Conservation (phyloP, 23 tunicate species). For the Halocynthia roretzi region DNA sequence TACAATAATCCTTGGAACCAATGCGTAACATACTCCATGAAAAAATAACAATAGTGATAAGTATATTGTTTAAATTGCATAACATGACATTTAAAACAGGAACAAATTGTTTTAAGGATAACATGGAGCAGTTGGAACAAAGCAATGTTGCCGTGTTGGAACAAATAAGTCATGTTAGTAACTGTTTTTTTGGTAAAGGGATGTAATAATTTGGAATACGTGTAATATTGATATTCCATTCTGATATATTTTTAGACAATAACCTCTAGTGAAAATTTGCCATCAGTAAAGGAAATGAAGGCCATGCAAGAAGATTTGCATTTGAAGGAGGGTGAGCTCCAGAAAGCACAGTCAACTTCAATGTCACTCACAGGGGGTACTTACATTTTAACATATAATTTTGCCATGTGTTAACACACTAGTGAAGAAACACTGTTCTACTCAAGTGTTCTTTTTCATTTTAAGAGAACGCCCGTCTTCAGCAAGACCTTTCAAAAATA, state of each 20-base stretch:
- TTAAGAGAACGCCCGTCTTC: conserved; percentile 53
- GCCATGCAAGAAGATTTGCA: conserved; percentile 76
- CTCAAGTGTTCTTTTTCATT: background rate
- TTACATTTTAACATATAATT: background rate
- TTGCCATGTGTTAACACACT: no score
- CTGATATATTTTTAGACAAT: conserved; percentile 28
- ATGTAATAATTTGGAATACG: background rate
- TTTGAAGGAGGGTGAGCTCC: conserved; percentile 88
- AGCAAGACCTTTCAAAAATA: conserved; percentile 62
- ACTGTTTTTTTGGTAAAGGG: background rate
- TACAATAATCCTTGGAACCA: no score
- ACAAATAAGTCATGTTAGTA: conserved; percentile 18
- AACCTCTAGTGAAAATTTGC: conserved; percentile 41
- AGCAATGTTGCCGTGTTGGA: conserved; percentile 67
- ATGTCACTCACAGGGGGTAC: conserved; percentile 28
- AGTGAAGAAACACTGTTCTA: background rate
- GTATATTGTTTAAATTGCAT: no score
- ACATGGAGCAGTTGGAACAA: conserved; percentile 51
- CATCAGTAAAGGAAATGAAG: conserved; percentile 39
- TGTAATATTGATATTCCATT: background rate
- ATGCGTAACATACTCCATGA: no score
- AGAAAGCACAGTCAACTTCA: conserved; percentile 77
- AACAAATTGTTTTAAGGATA: background rate
- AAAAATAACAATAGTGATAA: no score
- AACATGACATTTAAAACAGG: no score